A percentile compares a stretch with the other conserved stretches of the same genome.
Evolutionary conservation across 1,140 invertebrate species (phyloP).

Genomic region (Cotesia glomerata): DNA sequence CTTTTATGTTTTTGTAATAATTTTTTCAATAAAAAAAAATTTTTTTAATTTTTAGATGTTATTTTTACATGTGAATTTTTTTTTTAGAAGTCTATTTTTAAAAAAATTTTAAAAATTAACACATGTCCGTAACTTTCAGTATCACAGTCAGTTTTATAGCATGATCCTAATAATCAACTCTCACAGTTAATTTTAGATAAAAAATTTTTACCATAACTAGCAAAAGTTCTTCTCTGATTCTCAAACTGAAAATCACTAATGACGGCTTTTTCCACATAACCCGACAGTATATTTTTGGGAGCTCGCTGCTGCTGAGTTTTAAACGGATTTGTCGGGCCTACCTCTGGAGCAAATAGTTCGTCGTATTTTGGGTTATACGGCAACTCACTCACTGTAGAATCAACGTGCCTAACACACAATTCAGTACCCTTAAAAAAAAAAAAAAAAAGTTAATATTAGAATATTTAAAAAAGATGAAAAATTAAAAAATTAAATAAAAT

Average conservation of each 20-base stretch:
- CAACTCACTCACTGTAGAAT: constrained; percentile 81
- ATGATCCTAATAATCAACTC: no score
- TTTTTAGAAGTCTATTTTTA: no score
- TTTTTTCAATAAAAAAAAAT: no score
- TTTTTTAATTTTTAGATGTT: no score
- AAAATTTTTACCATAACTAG: constrained; percentile 77
- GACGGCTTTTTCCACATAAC: constrained; percentile 93
- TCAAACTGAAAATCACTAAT: constrained; percentile 98
- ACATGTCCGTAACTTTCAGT: no score
- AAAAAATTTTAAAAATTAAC: no score
- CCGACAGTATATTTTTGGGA: constrained; percentile 89
- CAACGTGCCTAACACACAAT: constrained; percentile 69
- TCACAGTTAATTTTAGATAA: background rate
- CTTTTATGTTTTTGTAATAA: no score
- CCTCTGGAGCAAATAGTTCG: constrained; percentile 89
- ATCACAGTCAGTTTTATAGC: no score
- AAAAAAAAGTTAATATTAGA: background rate
- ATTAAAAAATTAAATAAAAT: background rate
- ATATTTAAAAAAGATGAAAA: no score
- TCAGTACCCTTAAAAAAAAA: constrained; percentile 63
- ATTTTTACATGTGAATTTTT: no score
- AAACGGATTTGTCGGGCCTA: constrained; percentile 91
- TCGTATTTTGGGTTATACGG: constrained; percentile 94
- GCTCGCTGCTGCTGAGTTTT: constrained; percentile 88
- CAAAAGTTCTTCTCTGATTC: constrained; percentile 94